A percentile compares a stretch with the other conserved stretches of the same genome.
Conservation (phyloP, 2,888 invertebrate genomes). For the Drosophila kanekoi region DNA sequence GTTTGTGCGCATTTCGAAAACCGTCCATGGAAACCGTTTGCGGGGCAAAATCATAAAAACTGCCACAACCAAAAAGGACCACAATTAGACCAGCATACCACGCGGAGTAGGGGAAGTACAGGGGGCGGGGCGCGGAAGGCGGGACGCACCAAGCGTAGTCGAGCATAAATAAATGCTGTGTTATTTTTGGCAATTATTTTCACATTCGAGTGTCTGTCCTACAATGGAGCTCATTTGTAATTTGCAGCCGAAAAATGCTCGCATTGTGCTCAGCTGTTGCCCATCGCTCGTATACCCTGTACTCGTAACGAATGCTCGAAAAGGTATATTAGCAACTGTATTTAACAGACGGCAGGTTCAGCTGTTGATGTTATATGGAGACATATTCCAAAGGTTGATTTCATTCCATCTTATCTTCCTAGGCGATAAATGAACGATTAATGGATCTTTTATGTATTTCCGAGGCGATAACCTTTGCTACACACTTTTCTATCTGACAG, state of each 20-base stretch:
- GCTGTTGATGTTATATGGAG: not conserved
- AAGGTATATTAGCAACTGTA: not conserved
- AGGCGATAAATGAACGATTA: not conserved
- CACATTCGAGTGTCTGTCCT: slow-evolving; percentile 74
- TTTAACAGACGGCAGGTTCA: no score
- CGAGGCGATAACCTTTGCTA: not conserved
- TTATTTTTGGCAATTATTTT: slow-evolving; percentile 80
- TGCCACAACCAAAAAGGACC: slow-evolving; percentile 20
- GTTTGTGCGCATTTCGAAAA: slow-evolving; percentile 74
- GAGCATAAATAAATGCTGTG: slow-evolving; percentile 77
- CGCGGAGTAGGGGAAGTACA: not conserved
- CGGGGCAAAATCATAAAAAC: slow-evolving; percentile 72
- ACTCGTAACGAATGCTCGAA: not conserved
- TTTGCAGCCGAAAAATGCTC: slow-evolving; percentile 64
- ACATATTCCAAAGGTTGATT: no score
- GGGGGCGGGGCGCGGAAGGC: no score
- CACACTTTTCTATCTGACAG: not conserved
- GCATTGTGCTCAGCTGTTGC: slow-evolving; percentile 56
- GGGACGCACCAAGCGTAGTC: slow-evolving; percentile 36
- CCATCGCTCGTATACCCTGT: slow-evolving; percentile 37
- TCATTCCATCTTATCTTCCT: not conserved
- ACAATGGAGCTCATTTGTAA: slow-evolving; percentile 73
- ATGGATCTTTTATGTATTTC: not conserved
- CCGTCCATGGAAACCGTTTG: slow-evolving; percentile 60
- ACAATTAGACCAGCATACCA: slow-evolving; percentile 11